Evolutionary conservation across 2,113 vertebrate species (phyloP), one percentile per base, ranked within the genome.

Genomic region (Mirounga angustirostris): DNA sequence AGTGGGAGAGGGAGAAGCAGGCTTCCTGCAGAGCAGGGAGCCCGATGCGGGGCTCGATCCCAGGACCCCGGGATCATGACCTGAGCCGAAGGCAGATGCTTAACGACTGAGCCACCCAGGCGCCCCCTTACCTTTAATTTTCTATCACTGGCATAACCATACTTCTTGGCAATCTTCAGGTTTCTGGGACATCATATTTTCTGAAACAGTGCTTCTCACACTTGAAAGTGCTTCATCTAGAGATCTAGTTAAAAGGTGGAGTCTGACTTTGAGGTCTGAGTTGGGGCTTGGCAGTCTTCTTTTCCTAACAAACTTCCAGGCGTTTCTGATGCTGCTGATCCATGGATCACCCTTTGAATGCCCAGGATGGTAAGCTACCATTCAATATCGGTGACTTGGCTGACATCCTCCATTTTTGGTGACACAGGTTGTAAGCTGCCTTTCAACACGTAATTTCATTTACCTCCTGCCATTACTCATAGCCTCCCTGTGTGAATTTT

Each of bases 361-460:
- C 58, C 24, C 18, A 65, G 36, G 28, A 74, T 59, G 59, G 83
- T 69, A 24, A 71, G 26, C 16, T 58, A 56, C 83, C 80, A 63
- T 87, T 89, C 71, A 36, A 2, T 85, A 76, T n/a, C 24, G 30
- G 54, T 95, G 84, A 65, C 50, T 96, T 91, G 24, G 50, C 61
- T 82, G 56, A 50, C 36, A 87, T 9, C 56, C 56, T 50, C n/a
- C 80, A 14, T 52, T 94, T 14, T 86, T 71, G 87, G 87, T 91
- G 50, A 90, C 76, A 88, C 59, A 59, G 24, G 13, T 73, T 94
- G 73, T 89, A 89, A 93, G n/a, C 58, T 56, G 21, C 71, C 61
- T 83, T 91, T 85, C 67, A 80, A 65, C 76, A 18, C 86, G 54
- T 71, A 86, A 85, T 97, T 93, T 80, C 91, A 79, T 91, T 95